These are phyloP conservation scores for Melanostoma mellinum DNA, from an alignment of 2,888 invertebrate genomes.

Conservation along the genomic window DNA sequence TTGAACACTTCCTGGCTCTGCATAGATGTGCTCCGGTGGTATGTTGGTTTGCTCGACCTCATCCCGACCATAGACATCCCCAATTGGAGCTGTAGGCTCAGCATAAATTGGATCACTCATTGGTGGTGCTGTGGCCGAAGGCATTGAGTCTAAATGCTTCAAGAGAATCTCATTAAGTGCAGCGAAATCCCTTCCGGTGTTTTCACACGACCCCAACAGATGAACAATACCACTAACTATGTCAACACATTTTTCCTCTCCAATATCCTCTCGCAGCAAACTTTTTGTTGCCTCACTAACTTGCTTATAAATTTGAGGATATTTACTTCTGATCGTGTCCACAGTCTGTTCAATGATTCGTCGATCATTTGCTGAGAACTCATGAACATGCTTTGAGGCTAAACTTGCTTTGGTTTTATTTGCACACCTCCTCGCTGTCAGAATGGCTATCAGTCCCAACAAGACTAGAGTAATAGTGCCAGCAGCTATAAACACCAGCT, in stretches of 20 bases:
- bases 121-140: constrained; percentile 74
- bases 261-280: constrained; percentile 75
- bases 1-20: constrained; percentile 77
- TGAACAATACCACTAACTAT: constrained; percentile 77
- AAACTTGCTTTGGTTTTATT: constrained; percentile 29
- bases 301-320: constrained; percentile 77
- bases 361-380: constrained; percentile 77
- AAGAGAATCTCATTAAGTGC: constrained; percentile 77
- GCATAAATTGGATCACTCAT: constrained; percentile 77
- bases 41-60: constrained; percentile 52
- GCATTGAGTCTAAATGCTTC: constrained; percentile 76
- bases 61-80: constrained; percentile 45
- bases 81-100: constrained; percentile 74
- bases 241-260: constrained; percentile 77
- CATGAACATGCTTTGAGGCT: constrained; percentile 73
- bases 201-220: constrained; percentile 75
- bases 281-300: constrained; percentile 75
- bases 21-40: constrained; percentile 78
- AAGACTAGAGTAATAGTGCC: constrained; percentile 59
- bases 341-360: constrained; percentile 77
- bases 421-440: constrained; percentile 64
- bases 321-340: constrained; percentile 76
- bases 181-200: constrained; percentile 76
- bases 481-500: constrained; percentile 72
- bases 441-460: constrained; percentile 61